Base-by-base conservation (phyloP, 2,888 invertebrate genomes). In the Laspeyria flexula region DNA sequence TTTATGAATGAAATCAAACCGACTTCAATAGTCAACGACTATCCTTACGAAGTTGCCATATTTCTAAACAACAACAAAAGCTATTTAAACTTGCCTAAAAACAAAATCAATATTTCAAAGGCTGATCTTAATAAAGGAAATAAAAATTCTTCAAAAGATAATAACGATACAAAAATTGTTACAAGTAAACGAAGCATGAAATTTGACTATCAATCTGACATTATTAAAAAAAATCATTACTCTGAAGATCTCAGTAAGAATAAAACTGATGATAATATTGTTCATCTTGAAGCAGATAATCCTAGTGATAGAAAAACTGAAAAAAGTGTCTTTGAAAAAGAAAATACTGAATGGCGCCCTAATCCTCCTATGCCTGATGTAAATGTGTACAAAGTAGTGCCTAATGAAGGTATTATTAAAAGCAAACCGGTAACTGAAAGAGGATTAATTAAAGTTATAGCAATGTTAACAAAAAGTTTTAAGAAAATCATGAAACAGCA, bases 401-500 rank as follows among this genome's bases (percentile, higher is more conserved):
- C 83, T 0, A 82, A 83, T 60, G 77, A 77, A 48, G 59, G 62
- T 1, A 60, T 68, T 9, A 41, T 25, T 11, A 76, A 63, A 42
- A 64, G 61, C 23, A 85, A 80, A 50, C 64, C 77, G 1, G 73
- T 89, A 0, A 79, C 83, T 11, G 90, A 91, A 69, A 81, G 75
- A 72, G 88, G 86, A 5, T 58, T 92, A 0, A 68, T 90, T 0
- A 91, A 88, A 73, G 81, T 92, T 0, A 68, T 92, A 0, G 73
- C 88, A 0, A 86, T 89, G 79, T 57, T 92, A 1, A 86, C 90
- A 0, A 89, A 84, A 54, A 87, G 89, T 0, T 90, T 90, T 30
- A 90, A 88, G 48, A 91, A 85, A 45, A 84, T 90, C 6, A 88
- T 85, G 77, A 88, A 77, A 46, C 90, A 92, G 45, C 89, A 90